Evolutionary conservation across 2,113 vertebrate genomes (phyloP).

Genomic region (Tachycineta bicolor): DNA sequence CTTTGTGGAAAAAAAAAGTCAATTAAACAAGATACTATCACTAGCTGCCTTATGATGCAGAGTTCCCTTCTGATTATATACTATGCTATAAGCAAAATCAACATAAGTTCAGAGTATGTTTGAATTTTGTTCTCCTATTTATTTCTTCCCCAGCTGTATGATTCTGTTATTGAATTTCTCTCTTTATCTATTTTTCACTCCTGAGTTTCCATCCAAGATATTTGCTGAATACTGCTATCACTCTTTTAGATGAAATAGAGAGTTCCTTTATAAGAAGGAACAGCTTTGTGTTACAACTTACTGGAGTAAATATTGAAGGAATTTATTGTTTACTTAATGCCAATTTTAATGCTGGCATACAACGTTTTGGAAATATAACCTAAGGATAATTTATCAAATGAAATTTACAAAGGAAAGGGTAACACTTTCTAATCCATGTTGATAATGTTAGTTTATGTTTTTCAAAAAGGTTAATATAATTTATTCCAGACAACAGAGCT

Average conservation of each 20-base stretch:
- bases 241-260: not conserved
- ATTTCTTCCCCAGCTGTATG: not conserved
- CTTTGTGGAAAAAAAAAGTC: not conserved
- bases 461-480: not conserved
- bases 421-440: not conserved
- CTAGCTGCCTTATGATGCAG: not conserved
- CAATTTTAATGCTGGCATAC: not conserved
- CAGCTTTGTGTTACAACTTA: not conserved
- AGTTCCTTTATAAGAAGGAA: not conserved
- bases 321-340: not conserved
- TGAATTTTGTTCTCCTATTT: not conserved
- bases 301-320: not conserved
- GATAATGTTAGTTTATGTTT: not conserved
- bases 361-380: not conserved
- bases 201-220: not conserved
- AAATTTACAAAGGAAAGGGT: not conserved
- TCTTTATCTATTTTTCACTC: not conserved
- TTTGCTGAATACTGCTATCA: not conserved
- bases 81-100: not conserved
- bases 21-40: not conserved
- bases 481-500: not conserved
- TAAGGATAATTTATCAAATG: not conserved
- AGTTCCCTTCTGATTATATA: not conserved
- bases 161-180: not conserved
- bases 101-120: not conserved